Percentiles rank a stretch among this genome's conserved stretches.
phyloP scores from a whole-genome alignment of 2,888 invertebrate genomes.

The Acleris literana region DNA sequence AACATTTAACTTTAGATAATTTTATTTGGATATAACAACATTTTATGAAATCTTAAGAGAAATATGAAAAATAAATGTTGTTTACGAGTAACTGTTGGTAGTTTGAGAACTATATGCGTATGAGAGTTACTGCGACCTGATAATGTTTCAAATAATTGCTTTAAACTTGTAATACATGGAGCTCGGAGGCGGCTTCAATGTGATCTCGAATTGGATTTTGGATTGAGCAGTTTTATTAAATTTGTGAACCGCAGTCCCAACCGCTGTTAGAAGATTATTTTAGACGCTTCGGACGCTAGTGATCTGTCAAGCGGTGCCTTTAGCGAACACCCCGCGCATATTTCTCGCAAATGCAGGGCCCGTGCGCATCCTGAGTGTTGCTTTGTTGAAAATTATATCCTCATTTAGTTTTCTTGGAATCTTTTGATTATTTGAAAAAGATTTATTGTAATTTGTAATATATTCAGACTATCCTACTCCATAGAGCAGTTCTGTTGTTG shows the following conservation, averaged over 20 bases:
- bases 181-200: constrained; percentile 69
- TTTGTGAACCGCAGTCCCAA: constrained; percentile 33
- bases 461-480: neutral
- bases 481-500: neutral
- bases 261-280: neutral
- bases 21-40: constrained; percentile 37
- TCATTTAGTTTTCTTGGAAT: neutral
- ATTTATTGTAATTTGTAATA: neutral
- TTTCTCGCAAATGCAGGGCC: neutral
- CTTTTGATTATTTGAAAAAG: constrained; percentile 1
- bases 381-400: constrained; percentile 19
- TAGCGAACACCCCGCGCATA: neutral
- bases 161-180: constrained; percentile 71
- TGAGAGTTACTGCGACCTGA: constrained; percentile 61
- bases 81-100: constrained; percentile 46
- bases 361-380: neutral
- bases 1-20: constrained; percentile 41
- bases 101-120: constrained; percentile 45
- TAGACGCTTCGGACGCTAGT: neutral
- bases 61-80: constrained; percentile 46
- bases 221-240: constrained; percentile 49
- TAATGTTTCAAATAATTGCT: constrained; percentile 69
- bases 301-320: neutral
- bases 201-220: constrained; percentile 79
- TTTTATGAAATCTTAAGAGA: constrained; percentile 39